Evolutionary conservation across 2,113 vertebrate species (phyloP).

Genomic region (Myiozetetes cayanensis): DNA sequence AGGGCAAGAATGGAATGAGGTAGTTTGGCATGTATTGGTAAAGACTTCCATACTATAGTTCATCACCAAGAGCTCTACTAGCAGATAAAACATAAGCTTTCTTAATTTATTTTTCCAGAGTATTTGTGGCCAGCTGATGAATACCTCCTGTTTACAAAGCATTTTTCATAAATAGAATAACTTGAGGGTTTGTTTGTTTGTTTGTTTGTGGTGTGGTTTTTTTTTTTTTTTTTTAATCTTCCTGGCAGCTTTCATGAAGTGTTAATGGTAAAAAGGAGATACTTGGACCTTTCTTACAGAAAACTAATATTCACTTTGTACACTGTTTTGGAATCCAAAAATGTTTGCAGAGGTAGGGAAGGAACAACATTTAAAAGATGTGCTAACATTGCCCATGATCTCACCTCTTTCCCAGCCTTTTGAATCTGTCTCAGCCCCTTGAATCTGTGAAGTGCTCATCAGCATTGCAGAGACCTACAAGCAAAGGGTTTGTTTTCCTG

Average conservation of each 20-base stretch:
- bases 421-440: neutral
- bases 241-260: neutral
- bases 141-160: neutral
- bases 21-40: neutral
- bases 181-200: neutral
- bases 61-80: neutral
- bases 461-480: neutral
- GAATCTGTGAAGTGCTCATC: neutral
- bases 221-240: neutral
- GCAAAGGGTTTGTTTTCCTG: neutral
- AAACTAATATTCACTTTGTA: neutral
- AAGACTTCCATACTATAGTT: neutral
- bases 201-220: no score
- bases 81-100: neutral
- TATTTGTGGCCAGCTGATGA: neutral
- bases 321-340: neutral
- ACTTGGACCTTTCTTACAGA: neutral
- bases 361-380: neutral
- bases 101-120: neutral
- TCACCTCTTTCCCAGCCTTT: neutral
- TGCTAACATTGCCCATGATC: rapidly evolving
- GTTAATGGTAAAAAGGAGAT: neutral
- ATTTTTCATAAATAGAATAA: neutral
- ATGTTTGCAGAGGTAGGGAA: neutral
- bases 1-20: neutral